A percentile compares a stretch with the other conserved stretches of the same genome.
Evolutionary conservation across 2,888 invertebrate genomes (phyloP).

Genomic region (Allolobophora icterica): DNA sequence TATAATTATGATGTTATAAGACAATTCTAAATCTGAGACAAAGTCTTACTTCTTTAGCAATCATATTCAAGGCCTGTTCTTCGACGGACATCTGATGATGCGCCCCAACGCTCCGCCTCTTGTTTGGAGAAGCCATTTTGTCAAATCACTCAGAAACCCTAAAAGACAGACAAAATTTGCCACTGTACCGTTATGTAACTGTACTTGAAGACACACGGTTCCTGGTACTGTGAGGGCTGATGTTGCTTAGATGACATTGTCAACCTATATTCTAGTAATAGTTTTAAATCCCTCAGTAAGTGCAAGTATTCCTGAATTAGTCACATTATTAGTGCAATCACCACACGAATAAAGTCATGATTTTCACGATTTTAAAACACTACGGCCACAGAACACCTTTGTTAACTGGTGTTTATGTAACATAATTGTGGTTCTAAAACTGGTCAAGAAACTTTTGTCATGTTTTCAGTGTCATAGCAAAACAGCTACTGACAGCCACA

Average conservation of each 20-base stretch:
- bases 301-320: no score
- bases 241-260: not conserved
- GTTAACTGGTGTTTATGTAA: no score
- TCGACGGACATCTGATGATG: slow-evolving; percentile 37
- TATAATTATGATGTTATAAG: not conserved
- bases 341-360: no score
- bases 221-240: not conserved
- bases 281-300: no score
- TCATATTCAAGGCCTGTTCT: slow-evolving; percentile 40
- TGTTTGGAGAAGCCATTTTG: slow-evolving; percentile 33
- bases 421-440: no score
- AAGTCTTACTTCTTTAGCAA: slow-evolving; percentile 37
- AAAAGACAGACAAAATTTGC: not conserved
- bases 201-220: not conserved
- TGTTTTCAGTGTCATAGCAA: no score
- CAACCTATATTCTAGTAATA: not conserved
- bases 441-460: no score
- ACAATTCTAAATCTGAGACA: not conserved
- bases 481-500: no score
- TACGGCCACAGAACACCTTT: no score
- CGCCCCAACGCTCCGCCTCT: slow-evolving; percentile 32
- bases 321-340: no score
- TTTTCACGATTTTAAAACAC: no score
- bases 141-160: not conserved
- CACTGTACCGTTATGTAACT: not conserved